These are phyloP conservation scores for Serrognathus titanus DNA, from an alignment of 2,888 invertebrate genomes.

Conservation along the genomic window DNA sequence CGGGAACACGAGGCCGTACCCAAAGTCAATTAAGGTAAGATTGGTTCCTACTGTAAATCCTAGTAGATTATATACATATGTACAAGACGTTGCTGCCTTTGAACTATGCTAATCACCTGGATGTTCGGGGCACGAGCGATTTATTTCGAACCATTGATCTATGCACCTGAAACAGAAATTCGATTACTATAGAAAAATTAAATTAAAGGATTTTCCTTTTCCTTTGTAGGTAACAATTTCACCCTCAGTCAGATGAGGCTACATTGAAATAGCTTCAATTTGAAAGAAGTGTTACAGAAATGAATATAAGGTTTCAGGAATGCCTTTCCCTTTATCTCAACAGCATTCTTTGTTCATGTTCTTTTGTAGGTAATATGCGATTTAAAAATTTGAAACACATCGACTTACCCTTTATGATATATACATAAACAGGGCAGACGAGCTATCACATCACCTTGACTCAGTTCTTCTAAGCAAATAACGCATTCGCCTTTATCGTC, in stretches of 20 bases:
- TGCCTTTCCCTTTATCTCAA: no score
- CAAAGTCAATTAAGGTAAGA: constrained; percentile 21
- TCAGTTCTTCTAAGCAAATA: constrained; percentile 96
- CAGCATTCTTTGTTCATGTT: no score
- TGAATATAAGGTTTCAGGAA: no score
- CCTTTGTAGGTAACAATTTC: no score
- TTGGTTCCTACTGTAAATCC: constrained; percentile 35
- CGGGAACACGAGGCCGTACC: neutral
- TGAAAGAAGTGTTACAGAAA: no score
- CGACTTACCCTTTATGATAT: constrained; percentile 91
- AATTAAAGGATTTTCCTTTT: no score
- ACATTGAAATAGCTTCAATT: no score
- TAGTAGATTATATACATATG: constrained; percentile 38
- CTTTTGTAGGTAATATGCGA: no score
- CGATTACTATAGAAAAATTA: no score
- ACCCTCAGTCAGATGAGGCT: no score
- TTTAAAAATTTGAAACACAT: constrained; percentile 12
- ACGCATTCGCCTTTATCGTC: constrained; percentile 98
- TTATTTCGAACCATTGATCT: constrained; percentile 99
- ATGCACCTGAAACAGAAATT: constrained; percentile 85
- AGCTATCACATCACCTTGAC: constrained; percentile 94
- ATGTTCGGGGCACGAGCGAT: constrained; percentile 98
- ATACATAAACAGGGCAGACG: constrained; percentile 98
- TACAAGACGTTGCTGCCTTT: constrained; percentile 26
- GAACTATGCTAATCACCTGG: constrained; percentile 77